These are phyloP conservation scores for Plutella xylostella DNA, from an alignment of 2,888 invertebrate species.

Conservation along the genomic window DNA sequence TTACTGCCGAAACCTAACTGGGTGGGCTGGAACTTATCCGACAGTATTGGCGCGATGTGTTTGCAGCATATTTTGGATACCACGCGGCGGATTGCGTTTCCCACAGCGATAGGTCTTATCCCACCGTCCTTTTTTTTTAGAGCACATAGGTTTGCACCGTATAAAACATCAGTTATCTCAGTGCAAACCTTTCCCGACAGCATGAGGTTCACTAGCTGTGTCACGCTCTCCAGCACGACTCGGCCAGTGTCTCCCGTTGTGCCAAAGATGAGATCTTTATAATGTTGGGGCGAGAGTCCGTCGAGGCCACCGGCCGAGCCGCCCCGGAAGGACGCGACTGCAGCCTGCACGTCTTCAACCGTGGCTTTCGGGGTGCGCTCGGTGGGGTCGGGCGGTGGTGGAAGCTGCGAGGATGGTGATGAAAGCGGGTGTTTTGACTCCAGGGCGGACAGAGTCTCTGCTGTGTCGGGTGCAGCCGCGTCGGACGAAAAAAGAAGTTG, in stretches of 20 bases:
- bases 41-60: neutral
- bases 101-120: conserved; percentile 3
- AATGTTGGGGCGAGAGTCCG: conserved; percentile 6
- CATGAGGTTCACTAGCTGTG: conserved; percentile 1
- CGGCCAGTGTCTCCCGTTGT: conserved; percentile 1
- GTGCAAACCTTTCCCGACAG: neutral
- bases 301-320: conserved; percentile 7
- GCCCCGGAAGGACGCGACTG: conserved; percentile 1
- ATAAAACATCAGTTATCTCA: neutral
- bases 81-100: neutral
- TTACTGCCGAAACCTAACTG: conserved; percentile 1
- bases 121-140: neutral
- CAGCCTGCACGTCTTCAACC: too few species aligned
- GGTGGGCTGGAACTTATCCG: neutral
- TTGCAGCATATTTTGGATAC: neutral
- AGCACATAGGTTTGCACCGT: conserved; percentile 2
- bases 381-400: neutral
- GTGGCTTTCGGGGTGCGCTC: neutral
- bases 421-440: neutral
- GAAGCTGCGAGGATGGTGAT: neutral
- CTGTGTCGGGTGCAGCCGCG: neutral
- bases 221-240: neutral
- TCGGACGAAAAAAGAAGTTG: neutral
- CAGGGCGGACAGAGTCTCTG: neutral
- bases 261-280: conserved; percentile 1